phyloP scores from a whole-genome alignment of 2,113 vertebrate species.

The Mustelus asterias region DNA sequence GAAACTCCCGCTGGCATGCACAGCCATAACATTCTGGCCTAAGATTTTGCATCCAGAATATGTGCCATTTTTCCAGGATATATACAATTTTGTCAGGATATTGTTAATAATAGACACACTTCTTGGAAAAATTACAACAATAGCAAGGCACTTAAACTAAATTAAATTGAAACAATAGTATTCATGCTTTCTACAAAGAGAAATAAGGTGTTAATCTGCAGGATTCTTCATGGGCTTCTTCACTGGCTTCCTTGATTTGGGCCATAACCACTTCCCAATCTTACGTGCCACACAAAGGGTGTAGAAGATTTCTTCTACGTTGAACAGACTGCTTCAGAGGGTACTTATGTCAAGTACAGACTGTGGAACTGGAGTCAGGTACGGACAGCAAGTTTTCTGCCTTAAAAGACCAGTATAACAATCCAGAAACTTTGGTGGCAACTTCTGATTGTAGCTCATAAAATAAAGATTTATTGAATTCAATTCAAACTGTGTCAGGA shows the following conservation, averaged over 20 bases:
- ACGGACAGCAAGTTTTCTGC: not conserved
- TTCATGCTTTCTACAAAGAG: not conserved
- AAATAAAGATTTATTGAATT: not conserved
- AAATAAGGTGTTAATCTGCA: not conserved
- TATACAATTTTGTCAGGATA: not conserved
- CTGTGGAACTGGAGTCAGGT: not conserved
- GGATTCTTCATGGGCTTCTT: not conserved
- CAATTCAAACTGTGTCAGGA: not conserved
- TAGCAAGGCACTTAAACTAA: not conserved
- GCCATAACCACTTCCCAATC: not conserved
- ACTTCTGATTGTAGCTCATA: not conserved
- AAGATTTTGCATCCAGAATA: no score
- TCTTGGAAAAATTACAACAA: not conserved
- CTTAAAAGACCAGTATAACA: not conserved
- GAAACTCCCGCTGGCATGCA: no score
- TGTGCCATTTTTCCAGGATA: no score
- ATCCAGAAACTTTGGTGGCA: not conserved
- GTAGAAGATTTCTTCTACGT: not conserved
- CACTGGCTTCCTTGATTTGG: not conserved
- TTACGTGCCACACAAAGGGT: no score
- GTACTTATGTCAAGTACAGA: not conserved
- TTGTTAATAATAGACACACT: not conserved
- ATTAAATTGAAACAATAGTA: not conserved
- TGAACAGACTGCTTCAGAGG: not conserved
- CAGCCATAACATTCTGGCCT: no score